Conservation (phyloP, 2,888 invertebrate species). For the Hirtodrosophila alboralis region DNA sequence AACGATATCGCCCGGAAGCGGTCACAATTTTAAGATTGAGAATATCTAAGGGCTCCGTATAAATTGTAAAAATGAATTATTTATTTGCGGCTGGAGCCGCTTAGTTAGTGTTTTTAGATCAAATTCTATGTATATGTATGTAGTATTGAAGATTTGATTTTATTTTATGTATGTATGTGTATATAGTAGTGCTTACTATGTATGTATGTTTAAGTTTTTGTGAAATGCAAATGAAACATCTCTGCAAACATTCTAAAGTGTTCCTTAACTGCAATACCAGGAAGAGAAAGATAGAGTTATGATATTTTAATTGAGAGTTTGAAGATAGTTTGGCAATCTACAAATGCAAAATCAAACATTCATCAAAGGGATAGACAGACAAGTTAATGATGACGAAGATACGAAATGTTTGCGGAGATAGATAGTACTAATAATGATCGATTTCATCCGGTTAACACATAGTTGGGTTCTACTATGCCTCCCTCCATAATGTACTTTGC, state of each 20-base stretch:
- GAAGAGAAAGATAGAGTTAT: no score
- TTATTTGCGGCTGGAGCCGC: conserved; percentile 63
- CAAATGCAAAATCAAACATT: no score
- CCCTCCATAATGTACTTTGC: no score
- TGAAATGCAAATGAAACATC: conserved; percentile 56
- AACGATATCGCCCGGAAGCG: conserved; percentile 82
- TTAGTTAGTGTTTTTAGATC: conserved; percentile 69
- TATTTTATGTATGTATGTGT: conserved; percentile 25
- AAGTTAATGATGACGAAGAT: no score
- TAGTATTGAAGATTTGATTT: conserved; percentile 42
- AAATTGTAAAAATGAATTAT: conserved; percentile 39
- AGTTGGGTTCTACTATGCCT: not conserved
- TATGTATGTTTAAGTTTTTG: conserved; percentile 34
- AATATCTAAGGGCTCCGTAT: conserved; percentile 76
- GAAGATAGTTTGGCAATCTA: no score
- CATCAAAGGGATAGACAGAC: no score
- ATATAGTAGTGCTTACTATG: conserved; percentile 26
- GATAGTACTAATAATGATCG: conserved; percentile 4
- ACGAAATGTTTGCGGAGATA: no score
- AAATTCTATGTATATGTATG: conserved; percentile 28
- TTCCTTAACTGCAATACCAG: no score
- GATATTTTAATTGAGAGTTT: no score
- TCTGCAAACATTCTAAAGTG: conserved; percentile 1
- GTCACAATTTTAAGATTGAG: conserved; percentile 83
- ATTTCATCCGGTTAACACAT: conserved; percentile 9